Evolutionary conservation across 1,140 invertebrate species (phyloP).

Genomic region (Magallana ariakensis): DNA sequence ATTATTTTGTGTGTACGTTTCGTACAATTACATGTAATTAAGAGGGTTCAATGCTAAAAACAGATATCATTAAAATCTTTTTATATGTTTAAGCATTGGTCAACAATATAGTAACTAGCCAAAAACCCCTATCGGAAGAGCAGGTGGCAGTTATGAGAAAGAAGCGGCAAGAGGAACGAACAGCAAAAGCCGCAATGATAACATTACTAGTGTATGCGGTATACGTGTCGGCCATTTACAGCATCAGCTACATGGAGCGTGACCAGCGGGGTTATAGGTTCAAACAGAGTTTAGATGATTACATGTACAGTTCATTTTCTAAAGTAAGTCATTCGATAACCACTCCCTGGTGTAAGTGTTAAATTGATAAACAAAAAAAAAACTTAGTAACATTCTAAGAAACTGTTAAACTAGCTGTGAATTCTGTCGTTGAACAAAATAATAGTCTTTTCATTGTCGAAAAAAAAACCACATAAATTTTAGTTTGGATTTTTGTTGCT

Average conservation of each 20-base stretch:
- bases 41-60: too few relatives aligned
- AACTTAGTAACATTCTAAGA: too few relatives aligned
- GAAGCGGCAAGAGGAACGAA: constrained; percentile 41
- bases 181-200: constrained; percentile 37
- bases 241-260: constrained; percentile 54
- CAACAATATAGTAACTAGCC: constrained; percentile 14
- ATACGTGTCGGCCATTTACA: constrained; percentile 46
- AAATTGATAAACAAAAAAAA: too few relatives aligned
- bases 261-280: constrained; percentile 49
- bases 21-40: too few relatives aligned
- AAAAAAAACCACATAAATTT: too few relatives aligned
- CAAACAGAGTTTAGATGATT: constrained; percentile 48
- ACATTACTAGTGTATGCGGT: constrained; percentile 48
- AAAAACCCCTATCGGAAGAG: constrained; percentile 8
- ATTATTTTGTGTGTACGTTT: too few relatives aligned
- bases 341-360: too few relatives aligned
- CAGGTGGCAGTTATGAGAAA: constrained; percentile 2
- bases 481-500: too few relatives aligned
- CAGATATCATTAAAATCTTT: neutral
- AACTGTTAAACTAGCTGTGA: too few relatives aligned
- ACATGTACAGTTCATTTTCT: constrained; percentile 26
- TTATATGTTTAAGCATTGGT: constrained; percentile 2
- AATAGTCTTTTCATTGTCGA: too few relatives aligned
- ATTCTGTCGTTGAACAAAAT: too few relatives aligned
- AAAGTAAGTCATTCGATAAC: neutral